Conservation (phyloP, 1,140 invertebrate genomes). For the Euura saliciscinereae region DNA sequence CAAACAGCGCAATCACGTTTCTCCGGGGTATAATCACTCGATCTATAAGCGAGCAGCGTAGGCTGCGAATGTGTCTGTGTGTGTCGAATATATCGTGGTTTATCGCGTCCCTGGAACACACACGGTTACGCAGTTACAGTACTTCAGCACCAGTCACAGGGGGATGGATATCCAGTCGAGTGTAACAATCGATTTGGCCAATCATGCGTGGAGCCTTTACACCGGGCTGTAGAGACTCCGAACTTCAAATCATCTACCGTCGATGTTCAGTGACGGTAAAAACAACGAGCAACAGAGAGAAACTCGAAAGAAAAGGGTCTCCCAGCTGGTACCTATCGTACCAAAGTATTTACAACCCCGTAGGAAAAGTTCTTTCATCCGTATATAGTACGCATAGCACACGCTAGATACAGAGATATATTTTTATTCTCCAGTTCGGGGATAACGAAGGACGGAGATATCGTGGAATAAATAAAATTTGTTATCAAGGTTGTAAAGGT, state of each 20-base stretch:
- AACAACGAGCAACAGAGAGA: background rate
- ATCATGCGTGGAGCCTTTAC: background rate
- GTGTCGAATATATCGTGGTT: background rate
- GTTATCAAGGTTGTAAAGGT: no score
- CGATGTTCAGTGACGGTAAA: background rate
- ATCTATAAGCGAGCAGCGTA: background rate
- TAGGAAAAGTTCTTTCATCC: no score
- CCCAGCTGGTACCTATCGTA: no score
- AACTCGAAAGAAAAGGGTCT: constrained; percentile 17
- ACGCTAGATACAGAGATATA: no score
- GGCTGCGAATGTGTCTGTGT: background rate
- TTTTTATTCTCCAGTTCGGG: no score
- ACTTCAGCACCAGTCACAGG: background rate
- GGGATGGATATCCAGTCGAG: background rate
- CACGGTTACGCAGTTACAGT: no score
- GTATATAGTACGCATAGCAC: no score
- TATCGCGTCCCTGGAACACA: background rate
- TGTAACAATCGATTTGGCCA: constrained; percentile 7
- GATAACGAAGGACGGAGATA: no score
- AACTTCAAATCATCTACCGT: background rate
- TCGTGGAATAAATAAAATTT: no score
- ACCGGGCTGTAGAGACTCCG: background rate
- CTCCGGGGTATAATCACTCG: background rate
- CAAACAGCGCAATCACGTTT: background rate
- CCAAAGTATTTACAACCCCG: no score